Evolutionary conservation across 2,888 invertebrate species (phyloP).

Genomic region (Sminthurides aquaticus): DNA sequence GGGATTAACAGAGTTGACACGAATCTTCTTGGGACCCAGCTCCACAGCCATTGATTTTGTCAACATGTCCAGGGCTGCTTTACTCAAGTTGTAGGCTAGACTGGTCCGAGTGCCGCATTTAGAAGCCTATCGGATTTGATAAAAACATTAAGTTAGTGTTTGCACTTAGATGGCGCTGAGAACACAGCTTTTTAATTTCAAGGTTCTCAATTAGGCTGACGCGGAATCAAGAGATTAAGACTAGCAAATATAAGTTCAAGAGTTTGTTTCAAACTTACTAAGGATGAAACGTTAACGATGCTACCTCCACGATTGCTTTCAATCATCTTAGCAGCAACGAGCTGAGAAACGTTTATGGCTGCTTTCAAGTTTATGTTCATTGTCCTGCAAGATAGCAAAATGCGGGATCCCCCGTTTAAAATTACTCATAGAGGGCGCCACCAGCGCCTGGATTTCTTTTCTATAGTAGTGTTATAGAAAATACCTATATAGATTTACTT

Average conservation of each 20-base stretch:
- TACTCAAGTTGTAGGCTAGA: conserved; percentile 42
- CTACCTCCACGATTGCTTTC: conserved; percentile 47
- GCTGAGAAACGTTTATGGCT: conserved; percentile 50
- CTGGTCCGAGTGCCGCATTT: not conserved
- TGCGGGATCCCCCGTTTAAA: no score
- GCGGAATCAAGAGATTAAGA: no score
- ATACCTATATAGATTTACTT: no score
- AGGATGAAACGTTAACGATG: conserved; percentile 52
- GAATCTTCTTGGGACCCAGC: conserved; percentile 50
- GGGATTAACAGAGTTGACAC: conserved; percentile 53
- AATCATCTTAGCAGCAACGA: conserved; percentile 49
- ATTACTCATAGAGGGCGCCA: no score
- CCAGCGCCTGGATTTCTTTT: no score
- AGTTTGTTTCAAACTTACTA: conserved; percentile 41
- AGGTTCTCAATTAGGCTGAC: no score
- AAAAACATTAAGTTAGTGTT: not conserved
- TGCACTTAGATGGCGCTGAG: no score
- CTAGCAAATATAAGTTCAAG: no score
- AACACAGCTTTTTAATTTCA: no score
- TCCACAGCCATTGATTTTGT: conserved; percentile 52
- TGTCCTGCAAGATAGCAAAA: conserved; percentile 38
- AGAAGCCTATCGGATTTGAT: not conserved
- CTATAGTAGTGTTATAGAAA: no score
- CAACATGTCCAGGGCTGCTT: conserved; percentile 51
- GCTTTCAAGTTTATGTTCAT: conserved; percentile 49